Evolutionary conservation across 2,888 invertebrate genomes (phyloP).

Genomic region (Stegophylla sp.): DNA sequence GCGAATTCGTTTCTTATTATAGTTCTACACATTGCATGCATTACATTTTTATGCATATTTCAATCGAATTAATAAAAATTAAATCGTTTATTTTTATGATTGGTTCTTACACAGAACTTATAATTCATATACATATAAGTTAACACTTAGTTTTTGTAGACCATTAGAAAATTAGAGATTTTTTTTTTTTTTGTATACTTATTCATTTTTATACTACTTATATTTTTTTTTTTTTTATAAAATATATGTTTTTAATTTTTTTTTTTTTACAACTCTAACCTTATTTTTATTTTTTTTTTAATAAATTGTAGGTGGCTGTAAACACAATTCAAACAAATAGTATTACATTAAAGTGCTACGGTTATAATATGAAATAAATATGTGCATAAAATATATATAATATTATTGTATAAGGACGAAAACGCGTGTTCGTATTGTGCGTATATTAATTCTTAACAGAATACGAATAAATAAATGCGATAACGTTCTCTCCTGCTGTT

Average conservation of each 20-base stretch:
- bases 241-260: neutral
- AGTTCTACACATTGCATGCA: constrained; percentile 2
- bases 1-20: too few relatives aligned
- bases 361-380: constrained; percentile 18
- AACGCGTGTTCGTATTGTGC: too few relatives aligned
- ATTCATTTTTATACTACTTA: neutral
- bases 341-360: neutral
- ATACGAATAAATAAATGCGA: too few relatives aligned
- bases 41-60: constrained; percentile 10
- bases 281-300: too few relatives aligned
- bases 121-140: neutral
- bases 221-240: too few relatives aligned
- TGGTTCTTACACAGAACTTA: neutral
- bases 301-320: constrained; percentile 5
- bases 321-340: constrained; percentile 20
- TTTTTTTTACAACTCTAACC: constrained; percentile 10
- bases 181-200: neutral
- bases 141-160: constrained; percentile 17
- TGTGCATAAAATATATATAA: constrained; percentile 18
- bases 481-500: too few relatives aligned
- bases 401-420: too few relatives aligned
- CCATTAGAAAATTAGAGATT: constrained; percentile 1
- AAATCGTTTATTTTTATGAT: constrained; percentile 13
- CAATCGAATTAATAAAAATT: neutral
- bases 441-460: too few relatives aligned